Percentiles rank a stretch among this genome's conserved stretches.
These are phyloP conservation scores for Volucella zonaria DNA, from an alignment of 2,888 invertebrate species.

Conservation along the genomic window DNA sequence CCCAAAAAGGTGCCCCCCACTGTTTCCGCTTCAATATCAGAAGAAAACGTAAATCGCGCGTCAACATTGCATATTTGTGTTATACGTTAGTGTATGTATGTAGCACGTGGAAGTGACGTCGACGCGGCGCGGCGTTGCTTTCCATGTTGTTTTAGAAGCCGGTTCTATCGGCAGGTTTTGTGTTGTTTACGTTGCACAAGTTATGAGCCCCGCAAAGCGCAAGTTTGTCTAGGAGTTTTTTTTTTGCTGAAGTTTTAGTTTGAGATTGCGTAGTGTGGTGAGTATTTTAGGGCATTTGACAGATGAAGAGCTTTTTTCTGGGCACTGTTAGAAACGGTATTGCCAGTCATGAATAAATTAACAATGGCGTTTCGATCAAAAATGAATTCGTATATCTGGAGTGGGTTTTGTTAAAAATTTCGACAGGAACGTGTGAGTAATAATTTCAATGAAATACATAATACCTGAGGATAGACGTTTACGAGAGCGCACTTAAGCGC, in stretches of 20 bases:
- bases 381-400: too few species aligned
- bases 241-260: neutral
- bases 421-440: too few species aligned
- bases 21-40: neutral
- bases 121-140: conserved; percentile 9
- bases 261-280: conserved; percentile 11
- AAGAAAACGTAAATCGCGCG: conserved; percentile 38
- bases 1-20: conserved; percentile 58
- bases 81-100: neutral
- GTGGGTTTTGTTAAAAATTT: too few species aligned
- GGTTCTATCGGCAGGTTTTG: conserved; percentile 43
- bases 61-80: conserved; percentile 7
- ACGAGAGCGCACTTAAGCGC: too few species aligned
- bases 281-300: conserved; percentile 36
- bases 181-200: conserved; percentile 50
- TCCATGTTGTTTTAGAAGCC: conserved; percentile 60
- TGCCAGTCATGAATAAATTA: conserved; percentile 18
- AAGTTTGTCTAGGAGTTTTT: conserved; percentile 12
- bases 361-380: too few species aligned
- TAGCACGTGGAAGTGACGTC: conserved; percentile 57
- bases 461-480: too few species aligned
- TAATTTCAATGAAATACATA: too few species aligned
- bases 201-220: neutral
- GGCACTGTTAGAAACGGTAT: neutral
- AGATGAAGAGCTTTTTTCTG: conserved; percentile 33